These are phyloP conservation scores for Yponomeuta plumbellus DNA, from an alignment of 2,888 invertebrate genomes.

Conservation along the genomic window DNA sequence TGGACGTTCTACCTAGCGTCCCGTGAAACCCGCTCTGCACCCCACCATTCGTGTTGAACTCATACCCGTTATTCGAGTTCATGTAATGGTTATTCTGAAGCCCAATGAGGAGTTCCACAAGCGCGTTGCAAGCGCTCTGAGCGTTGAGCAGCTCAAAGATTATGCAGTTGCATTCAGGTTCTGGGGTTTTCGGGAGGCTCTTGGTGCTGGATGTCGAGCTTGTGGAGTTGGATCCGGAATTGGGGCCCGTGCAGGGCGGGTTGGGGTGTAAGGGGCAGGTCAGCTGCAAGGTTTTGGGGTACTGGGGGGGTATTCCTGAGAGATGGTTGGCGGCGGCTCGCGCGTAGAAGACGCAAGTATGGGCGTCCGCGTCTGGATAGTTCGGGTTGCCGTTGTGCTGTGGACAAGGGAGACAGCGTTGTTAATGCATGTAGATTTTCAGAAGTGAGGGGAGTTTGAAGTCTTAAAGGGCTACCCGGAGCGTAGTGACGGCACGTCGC, in stretches of 20 bases:
- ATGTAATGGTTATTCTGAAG: constrained; percentile 68
- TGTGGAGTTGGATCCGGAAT: constrained; percentile 43
- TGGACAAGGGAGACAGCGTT: constrained; percentile 17
- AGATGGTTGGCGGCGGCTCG: constrained; percentile 71
- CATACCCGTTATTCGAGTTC: constrained; percentile 47
- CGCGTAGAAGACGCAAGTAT: constrained; percentile 72
- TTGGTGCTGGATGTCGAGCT: constrained; percentile 48
- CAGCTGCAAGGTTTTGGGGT: constrained; percentile 54
- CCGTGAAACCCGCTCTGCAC: constrained; percentile 37
- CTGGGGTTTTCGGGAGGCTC: constrained; percentile 46
- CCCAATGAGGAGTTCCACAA: constrained; percentile 63
- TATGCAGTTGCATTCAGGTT: constrained; percentile 68
- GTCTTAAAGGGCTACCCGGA: too few species aligned
- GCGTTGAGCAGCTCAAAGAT: constrained; percentile 65
- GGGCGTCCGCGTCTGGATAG: constrained; percentile 82
- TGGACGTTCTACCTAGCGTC: constrained; percentile 47
- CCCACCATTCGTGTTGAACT: constrained; percentile 36
- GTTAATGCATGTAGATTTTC: not conserved
- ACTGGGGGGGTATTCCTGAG: constrained; percentile 60
- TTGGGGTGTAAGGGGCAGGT: constrained; percentile 59
- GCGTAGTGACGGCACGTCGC: too few species aligned
- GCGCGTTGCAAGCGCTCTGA: constrained; percentile 61
- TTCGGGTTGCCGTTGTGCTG: constrained; percentile 97
- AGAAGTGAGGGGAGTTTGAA: too few species aligned
- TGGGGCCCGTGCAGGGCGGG: constrained; percentile 31